Evolutionary conservation across 2,797 vertebrate species (phyloP).

Genomic region (Channallabes apus): DNA sequence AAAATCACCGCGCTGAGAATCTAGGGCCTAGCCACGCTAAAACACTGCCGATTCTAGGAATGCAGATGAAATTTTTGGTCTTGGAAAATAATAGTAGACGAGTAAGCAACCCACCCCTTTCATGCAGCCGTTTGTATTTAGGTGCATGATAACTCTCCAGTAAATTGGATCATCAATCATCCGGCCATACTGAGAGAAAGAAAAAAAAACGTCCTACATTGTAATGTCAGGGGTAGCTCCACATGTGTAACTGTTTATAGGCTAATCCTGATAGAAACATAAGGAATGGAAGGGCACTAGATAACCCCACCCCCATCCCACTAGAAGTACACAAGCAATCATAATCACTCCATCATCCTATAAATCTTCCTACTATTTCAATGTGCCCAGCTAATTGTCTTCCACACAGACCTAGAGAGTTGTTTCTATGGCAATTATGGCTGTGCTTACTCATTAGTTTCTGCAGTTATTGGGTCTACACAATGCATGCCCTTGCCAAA

Average conservation of each 20-base stretch:
- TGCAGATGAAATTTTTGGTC: conserved; percentile 48
- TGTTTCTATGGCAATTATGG: conserved; percentile 39
- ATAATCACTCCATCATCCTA: conserved; percentile 50
- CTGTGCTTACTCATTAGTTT: conserved; percentile 41
- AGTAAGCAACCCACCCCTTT: conserved; percentile 40
- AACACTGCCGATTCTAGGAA: conserved; percentile 39
- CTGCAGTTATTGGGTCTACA: conserved; percentile 28
- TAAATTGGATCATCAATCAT: conserved; percentile 80
- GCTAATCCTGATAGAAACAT: conserved; percentile 64
- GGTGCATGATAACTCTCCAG: conserved; percentile 68
- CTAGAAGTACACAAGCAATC: conserved; percentile 47
- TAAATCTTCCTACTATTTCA: conserved; percentile 43
- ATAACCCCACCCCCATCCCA: conserved; percentile 45
- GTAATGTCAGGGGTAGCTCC: conserved; percentile 67
- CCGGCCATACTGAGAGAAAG: conserved; percentile 62
- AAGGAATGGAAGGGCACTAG: conserved; percentile 58
- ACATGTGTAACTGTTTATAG: conserved; percentile 80
- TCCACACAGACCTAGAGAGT: conserved; percentile 45
- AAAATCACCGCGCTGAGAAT: conserved; percentile 26
- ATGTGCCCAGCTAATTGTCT: conserved; percentile 49
- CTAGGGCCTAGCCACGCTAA: conserved; percentile 37
- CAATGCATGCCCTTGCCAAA: conserved; percentile 26
- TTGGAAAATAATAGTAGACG: conserved; percentile 42
- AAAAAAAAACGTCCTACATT: conserved; percentile 55
- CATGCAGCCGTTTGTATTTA: conserved; percentile 52